A percentile compares a stretch with the other conserved stretches of the same genome.
These are phyloP conservation scores for Malurus elegans DNA, from an alignment of 2,113 vertebrate species.

Conservation along the genomic window DNA sequence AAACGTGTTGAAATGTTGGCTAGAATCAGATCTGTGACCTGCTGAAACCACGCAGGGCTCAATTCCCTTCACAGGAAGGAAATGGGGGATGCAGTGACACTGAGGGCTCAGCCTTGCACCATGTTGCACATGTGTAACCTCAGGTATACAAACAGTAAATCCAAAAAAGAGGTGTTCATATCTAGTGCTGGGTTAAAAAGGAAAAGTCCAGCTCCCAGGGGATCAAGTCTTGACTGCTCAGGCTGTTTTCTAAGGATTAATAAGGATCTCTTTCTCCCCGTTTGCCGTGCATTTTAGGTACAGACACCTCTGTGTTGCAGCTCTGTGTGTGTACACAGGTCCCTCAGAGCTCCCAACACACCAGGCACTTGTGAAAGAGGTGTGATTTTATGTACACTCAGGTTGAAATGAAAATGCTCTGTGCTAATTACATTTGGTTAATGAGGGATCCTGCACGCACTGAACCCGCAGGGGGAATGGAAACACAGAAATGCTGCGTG, in stretches of 20 bases:
- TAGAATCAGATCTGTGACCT: background rate
- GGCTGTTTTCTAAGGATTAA: background rate
- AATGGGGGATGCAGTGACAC: background rate
- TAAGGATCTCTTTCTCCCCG: background rate
- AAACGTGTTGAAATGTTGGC: background rate
- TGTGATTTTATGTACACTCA: background rate
- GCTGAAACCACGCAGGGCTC: background rate
- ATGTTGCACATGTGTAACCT: rapidly evolving
- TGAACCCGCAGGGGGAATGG: background rate
- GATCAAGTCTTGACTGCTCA: background rate
- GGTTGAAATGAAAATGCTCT: background rate
- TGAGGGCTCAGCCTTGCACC: background rate
- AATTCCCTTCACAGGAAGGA: background rate
- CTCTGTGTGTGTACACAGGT: background rate
- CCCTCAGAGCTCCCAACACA: background rate
- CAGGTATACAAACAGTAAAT: background rate
- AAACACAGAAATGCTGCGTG: background rate
- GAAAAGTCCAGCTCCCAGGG: background rate
- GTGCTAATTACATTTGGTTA: constrained; percentile 14
- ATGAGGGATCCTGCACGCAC: background rate
- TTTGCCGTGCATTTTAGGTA: background rate
- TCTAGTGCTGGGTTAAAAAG: background rate
- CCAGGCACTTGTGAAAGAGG: background rate
- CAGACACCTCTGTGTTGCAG: background rate
- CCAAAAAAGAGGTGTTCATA: background rate